A percentile compares a stretch with the other conserved stretches of the same genome.
Conservation (phyloP, 2,888 invertebrate species). For the Acanthosepion pharaonis region DNA sequence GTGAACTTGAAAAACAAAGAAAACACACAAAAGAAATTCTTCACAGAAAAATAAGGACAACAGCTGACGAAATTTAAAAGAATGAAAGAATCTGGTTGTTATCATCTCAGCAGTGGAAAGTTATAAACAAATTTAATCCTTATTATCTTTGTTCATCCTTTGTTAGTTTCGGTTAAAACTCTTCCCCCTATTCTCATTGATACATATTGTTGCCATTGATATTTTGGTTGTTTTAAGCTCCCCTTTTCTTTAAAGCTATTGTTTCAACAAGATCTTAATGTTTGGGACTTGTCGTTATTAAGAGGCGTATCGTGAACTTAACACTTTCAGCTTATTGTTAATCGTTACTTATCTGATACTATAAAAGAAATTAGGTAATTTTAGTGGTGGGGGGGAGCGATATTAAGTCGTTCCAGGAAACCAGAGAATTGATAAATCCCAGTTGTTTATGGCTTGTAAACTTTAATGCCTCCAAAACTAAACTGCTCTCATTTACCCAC, state of each 20-base stretch:
- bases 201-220: background rate
- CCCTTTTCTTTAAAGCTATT: background rate
- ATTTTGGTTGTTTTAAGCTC: background rate
- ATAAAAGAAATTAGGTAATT: too few relatives aligned
- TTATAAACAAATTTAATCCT: background rate
- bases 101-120: background rate
- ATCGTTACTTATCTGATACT: background rate
- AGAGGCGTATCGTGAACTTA: background rate
- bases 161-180: background rate
- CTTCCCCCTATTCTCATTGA: background rate
- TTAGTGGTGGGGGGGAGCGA: too few relatives aligned
- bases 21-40: too few relatives aligned
- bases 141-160: background rate
- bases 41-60: too few relatives aligned
- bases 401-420: too few relatives aligned
- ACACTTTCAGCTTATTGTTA: background rate
- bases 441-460: too few relatives aligned
- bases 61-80: background rate
- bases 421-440: too few relatives aligned
- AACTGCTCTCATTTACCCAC: too few relatives aligned
- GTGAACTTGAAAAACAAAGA: too few relatives aligned
- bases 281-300: background rate
- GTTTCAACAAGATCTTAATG: background rate
- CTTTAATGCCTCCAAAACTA: too few relatives aligned
- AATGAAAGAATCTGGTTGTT: background rate